Conservation (phyloP, 2,113 vertebrate genomes). For the Etia nguti region DNA sequence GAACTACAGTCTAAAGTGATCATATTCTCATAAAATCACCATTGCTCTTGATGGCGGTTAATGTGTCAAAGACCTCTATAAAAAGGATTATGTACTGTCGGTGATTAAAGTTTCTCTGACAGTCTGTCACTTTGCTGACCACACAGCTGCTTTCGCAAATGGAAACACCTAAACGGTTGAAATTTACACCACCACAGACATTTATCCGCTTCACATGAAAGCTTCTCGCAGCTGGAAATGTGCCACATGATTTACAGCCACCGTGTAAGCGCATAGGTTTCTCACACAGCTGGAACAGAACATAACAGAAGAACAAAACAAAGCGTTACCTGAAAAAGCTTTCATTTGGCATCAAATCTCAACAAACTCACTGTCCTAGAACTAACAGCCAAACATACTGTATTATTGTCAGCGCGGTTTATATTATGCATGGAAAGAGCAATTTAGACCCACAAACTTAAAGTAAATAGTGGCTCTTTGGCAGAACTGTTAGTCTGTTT, state of each 20-base stretch:
- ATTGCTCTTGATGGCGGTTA: slow-evolving; percentile 3
- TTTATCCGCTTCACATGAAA: not conserved
- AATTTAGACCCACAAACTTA: not conserved
- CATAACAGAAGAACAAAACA: not conserved
- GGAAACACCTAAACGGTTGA: not conserved
- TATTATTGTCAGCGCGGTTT: not conserved
- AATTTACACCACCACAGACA: not conserved
- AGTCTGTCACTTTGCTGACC: not conserved
- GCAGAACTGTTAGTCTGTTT: not conserved
- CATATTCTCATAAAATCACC: slow-evolving; percentile 18
- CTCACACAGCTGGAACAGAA: slow-evolving; percentile 8
- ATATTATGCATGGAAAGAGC: not conserved
- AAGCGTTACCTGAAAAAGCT: not conserved
- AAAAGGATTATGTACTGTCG: not conserved
- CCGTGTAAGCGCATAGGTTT: not conserved
- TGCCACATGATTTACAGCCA: not conserved
- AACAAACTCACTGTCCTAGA: not conserved
- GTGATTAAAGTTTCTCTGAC: not conserved
- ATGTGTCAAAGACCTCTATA: not conserved
- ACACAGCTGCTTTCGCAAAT: not conserved
- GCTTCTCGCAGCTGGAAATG: not conserved
- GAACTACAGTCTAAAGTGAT: not conserved
- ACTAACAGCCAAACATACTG: not conserved
- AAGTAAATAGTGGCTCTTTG: not conserved
- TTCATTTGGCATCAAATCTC: not conserved